Evolutionary conservation across 1,140 invertebrate genomes (phyloP).

Genomic region (Chionoecetes opilio): DNA sequence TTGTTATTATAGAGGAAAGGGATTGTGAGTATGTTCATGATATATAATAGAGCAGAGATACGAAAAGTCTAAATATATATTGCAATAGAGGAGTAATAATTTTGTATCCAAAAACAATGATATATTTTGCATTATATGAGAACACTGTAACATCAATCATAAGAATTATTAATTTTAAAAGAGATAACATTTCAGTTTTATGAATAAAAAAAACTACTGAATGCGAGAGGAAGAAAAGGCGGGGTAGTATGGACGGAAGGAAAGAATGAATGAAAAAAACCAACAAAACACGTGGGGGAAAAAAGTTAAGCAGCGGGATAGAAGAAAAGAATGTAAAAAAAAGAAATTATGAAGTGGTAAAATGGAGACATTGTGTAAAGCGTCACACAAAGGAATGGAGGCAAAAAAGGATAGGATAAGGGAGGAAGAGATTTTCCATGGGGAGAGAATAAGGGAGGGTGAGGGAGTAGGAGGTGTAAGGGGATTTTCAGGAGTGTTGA

Average conservation of each 20-base stretch:
- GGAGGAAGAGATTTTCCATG: slow-evolving; percentile 1
- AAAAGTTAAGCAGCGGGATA: too few species aligned
- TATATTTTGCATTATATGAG: too few species aligned
- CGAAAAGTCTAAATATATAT: too few species aligned
- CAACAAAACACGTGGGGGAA: not conserved
- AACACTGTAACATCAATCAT: too few species aligned
- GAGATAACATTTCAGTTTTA: too few species aligned
- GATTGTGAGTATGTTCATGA: too few species aligned
- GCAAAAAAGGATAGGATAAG: not conserved
- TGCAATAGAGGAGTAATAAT: too few species aligned
- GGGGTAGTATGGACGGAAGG: not conserved
- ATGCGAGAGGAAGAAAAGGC: not conserved
- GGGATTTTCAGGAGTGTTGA: not conserved
- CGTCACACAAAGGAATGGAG: not conserved
- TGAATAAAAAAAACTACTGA: too few species aligned
- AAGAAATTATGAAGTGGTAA: not conserved
- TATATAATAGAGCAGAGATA: too few species aligned
- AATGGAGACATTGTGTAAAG: slow-evolving; percentile 11
- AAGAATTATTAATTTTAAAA: too few species aligned
- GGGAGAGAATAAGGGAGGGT: not conserved
- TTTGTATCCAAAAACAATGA: too few species aligned
- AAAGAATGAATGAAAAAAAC: not conserved
- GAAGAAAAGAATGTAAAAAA: not conserved
- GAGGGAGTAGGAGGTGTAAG: not conserved
- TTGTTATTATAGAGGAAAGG: too few species aligned